Percentiles rank a stretch among this genome's conserved stretches.
Conservation (phyloP, 2,797 vertebrate genomes). For the Onychomys leucogaster region DNA sequence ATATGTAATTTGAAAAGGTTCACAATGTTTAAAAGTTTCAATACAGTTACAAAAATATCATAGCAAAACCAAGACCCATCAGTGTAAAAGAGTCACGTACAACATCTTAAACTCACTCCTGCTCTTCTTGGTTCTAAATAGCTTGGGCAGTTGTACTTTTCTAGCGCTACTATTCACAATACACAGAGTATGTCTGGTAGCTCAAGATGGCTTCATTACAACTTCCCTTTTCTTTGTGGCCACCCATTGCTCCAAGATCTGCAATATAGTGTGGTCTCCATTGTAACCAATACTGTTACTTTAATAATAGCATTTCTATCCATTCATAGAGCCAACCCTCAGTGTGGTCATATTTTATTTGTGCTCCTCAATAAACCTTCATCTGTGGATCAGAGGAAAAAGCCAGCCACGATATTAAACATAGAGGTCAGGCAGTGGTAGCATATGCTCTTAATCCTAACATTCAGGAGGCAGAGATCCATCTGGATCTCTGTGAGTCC, state of each 20-base stretch:
- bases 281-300: no score
- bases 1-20: not conserved
- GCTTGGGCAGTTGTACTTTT: not conserved
- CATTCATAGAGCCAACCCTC: not conserved
- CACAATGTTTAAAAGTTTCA: not conserved
- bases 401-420: no score
- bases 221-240: not conserved
- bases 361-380: no score
- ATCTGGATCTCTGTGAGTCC: no score
- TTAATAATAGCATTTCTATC: not conserved
- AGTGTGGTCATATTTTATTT: no score
- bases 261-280: not conserved
- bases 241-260: not conserved
- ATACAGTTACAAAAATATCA: not conserved
- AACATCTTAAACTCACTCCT: no score
- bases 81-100: not conserved
- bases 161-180: not conserved
- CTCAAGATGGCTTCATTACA: not conserved
- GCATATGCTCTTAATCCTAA: no score
- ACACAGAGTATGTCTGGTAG: not conserved
- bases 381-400: no score
- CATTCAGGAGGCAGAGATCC: no score
- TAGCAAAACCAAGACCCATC: not conserved
- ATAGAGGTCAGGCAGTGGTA: no score
- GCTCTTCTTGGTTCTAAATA: not conserved